Evolutionary conservation across 2,888 invertebrate species (phyloP).

Genomic region (Clistopyga incitator): DNA sequence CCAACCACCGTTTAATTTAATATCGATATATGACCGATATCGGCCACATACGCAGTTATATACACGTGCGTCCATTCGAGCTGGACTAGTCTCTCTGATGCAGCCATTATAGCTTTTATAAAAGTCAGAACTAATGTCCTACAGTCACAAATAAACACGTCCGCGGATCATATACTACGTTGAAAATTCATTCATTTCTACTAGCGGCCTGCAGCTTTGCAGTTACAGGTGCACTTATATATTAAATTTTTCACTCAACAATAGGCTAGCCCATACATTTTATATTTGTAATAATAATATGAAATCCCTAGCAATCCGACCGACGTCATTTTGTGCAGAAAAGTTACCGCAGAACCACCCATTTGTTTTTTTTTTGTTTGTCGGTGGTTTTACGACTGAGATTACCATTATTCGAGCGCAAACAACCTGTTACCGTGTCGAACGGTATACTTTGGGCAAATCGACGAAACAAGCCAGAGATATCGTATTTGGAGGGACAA

Average conservation of each 20-base stretch:
- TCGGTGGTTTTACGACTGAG: no score
- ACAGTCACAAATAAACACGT: neutral
- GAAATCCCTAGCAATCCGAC: no score
- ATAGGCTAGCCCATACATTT: neutral
- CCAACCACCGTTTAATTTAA: conserved; percentile 18
- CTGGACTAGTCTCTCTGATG: neutral
- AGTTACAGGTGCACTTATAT: no score
- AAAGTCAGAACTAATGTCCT: neutral
- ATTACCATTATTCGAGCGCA: no score
- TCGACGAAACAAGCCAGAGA: no score
- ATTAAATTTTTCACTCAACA: neutral
- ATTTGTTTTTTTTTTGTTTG: no score
- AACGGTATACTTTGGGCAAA: no score
- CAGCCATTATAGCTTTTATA: neutral
- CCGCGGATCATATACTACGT: neutral
- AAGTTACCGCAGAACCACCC: no score
- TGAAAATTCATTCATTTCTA: neutral
- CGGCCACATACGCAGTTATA: neutral
- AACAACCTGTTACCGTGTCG: no score
- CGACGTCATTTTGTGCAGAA: no score
- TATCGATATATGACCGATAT: conserved; percentile 21
- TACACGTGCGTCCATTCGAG: neutral
- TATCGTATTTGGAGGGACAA: no score
- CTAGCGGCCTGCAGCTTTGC: neutral
- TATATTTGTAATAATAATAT: no score